Percentiles rank a stretch among this genome's conserved stretches.
These are phyloP conservation scores for Drosophila monieri DNA, from an alignment of 2,888 invertebrate species.

Conservation along the genomic window DNA sequence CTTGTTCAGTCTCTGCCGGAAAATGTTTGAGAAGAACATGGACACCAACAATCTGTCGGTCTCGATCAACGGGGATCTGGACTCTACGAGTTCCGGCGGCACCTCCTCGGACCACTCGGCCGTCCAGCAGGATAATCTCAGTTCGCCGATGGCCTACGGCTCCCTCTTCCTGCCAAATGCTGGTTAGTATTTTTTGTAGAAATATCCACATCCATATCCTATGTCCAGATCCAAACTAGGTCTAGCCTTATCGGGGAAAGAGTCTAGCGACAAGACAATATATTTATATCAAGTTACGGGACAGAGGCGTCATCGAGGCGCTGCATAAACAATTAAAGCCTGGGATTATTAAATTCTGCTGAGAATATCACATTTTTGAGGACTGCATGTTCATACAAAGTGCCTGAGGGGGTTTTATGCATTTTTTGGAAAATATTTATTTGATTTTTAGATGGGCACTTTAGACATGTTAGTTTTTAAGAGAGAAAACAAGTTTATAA, in stretches of 20 bases:
- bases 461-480: too few relatives aligned
- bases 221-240: slow-evolving; percentile 21
- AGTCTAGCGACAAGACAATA: slow-evolving; percentile 19
- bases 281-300: slow-evolving; percentile 55
- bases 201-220: not conserved
- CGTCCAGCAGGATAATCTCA: slow-evolving; percentile 81
- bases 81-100: slow-evolving; percentile 83
- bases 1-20: slow-evolving; percentile 4
- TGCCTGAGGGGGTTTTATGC: slow-evolving; percentile 8
- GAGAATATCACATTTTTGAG: slow-evolving; percentile 72
- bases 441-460: not conserved
- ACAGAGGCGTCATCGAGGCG: slow-evolving; percentile 74
- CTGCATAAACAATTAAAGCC: slow-evolving; percentile 73
- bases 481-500: too few relatives aligned
- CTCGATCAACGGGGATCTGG: slow-evolving; percentile 82
- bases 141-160: slow-evolving; percentile 81
- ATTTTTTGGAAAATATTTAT: not conserved
- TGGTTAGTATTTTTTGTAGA: slow-evolving; percentile 65
- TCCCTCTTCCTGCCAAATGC: slow-evolving; percentile 82
- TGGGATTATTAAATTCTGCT: slow-evolving; percentile 58
- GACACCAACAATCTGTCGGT: slow-evolving; percentile 81
- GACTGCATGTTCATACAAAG: slow-evolving; percentile 40
- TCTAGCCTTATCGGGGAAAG: slow-evolving; percentile 49
- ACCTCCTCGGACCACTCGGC: slow-evolving; percentile 82
- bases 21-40: slow-evolving; percentile 83